Conservation (phyloP, 2,888 invertebrate species). For the Amphipyra tragopoginis region DNA sequence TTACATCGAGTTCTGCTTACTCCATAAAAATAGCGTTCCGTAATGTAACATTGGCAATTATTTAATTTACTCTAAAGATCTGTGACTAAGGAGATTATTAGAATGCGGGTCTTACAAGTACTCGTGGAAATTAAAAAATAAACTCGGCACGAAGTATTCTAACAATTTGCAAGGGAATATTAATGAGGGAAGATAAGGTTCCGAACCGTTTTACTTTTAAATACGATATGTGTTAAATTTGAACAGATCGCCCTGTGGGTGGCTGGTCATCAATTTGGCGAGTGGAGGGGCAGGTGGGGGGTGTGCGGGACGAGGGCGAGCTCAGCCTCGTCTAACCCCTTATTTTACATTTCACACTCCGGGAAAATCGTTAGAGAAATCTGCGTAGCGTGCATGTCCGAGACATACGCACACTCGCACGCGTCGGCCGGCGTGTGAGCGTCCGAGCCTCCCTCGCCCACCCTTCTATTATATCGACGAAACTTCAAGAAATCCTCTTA, state of each 20-base stretch:
- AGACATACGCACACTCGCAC: slow-evolving; percentile 83
- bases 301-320: slow-evolving; percentile 70
- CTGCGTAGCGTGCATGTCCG: slow-evolving; percentile 89
- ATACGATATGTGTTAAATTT: slow-evolving; percentile 88
- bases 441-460: slow-evolving; percentile 74
- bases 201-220: slow-evolving; percentile 85
- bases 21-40: background rate
- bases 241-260: slow-evolving; percentile 86
- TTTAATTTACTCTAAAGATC: slow-evolving; percentile 23
- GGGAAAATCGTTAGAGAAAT: slow-evolving; percentile 90
- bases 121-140: slow-evolving; percentile 59
- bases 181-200: slow-evolving; percentile 84
- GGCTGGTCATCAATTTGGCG: slow-evolving; percentile 89
- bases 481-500: slow-evolving; percentile 89
- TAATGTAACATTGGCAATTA: slow-evolving; percentile 13
- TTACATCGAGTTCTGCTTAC: background rate
- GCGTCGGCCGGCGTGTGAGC: slow-evolving; percentile 65
- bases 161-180: slow-evolving; percentile 80
- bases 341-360: slow-evolving; percentile 90
- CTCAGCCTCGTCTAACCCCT: slow-evolving; percentile 88
- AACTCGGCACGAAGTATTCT: slow-evolving; percentile 66
- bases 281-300: slow-evolving; percentile 68
- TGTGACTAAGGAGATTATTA: slow-evolving; percentile 34
- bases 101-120: slow-evolving; percentile 23
- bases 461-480: slow-evolving; percentile 84